Base-by-base conservation (phyloP, 1,140 invertebrate species). In the Bacillus rossius region DNA sequence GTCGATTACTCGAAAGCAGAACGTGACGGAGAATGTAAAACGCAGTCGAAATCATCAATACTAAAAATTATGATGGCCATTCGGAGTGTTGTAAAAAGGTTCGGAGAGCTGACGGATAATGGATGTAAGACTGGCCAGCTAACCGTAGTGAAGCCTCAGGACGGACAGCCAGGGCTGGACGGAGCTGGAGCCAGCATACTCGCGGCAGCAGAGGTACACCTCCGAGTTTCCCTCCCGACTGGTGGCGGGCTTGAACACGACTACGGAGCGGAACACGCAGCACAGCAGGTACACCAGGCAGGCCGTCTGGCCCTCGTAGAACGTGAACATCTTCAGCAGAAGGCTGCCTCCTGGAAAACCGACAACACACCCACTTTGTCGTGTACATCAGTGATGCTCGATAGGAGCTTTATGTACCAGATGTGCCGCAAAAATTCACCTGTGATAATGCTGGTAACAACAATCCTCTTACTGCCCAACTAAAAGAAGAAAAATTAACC, bases 141-240 rank as follows among this genome's bases (percentile, higher is more conserved):
- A 25, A 61, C 52, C 76, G 69, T 80, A 84, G 65, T 80, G 64
- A n/a, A 71, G 55, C 65, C 71, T 71, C 1, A 87, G 66, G 8
- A 68, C 70, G 0, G 71, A 43, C 57, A 83, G 65, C 67, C 81
- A 78, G 1, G 71, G 62, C 10, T 70, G 58, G 1, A 81, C 55
- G 16, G 66, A 64, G 8, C 76, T 59, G 40, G 56, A 65, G 22
- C 83, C 84, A 61, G 75, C 75, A 67, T 84, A 94, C 14, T 76
- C 74, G n/a, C 81, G 64, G 69, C 91, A 93, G 10, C 97, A 77
- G 0, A 94, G 76, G 73, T 98, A 98, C 0, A 90, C 81, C 73
- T 98, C 95, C 0, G 94, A 97, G 73, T 98, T 98, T 10, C 94
- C 94, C 68, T 89, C 84, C 70, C 94, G 94, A 41, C 94, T 97